Base-by-base conservation (phyloP, 1,140 invertebrate species). In the Leptopilina boulardi region DNA sequence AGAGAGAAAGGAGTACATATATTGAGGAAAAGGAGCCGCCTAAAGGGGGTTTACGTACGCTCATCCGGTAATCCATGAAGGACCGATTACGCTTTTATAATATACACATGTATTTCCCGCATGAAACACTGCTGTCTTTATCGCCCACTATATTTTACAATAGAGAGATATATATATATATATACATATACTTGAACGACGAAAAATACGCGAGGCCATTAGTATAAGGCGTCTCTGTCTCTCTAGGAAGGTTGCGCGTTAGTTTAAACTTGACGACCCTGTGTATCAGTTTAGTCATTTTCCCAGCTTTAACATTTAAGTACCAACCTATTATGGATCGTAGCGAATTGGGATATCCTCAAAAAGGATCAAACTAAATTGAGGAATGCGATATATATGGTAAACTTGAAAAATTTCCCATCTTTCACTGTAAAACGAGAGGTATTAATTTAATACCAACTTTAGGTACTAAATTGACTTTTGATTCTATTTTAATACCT, bases 71-170 rank as follows among this genome's bases (percentile, higher is more conserved):
- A 66, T 66, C 26, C 59, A 66, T 66, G 59, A 66, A 66, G 23
- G 59, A 30, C 59, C 59, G 59, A 66, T 66, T 66, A 66, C 13
- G 59, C 59, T 30, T 66, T 66, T 66, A 66, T 66, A 66, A 66
- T 66, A n/a, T n/a, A 66, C 59, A 66, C 23, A 66, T 66, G 59
- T 66, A 59, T 44, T 23, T 66, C 59, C 23, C 23, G 21, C 59
- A 66, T 66, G 59, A 66, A 66, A 66, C 59, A 66, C 21, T 66
- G 26, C 59, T 30, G 59, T 66, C 59, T 66, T 66, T 66, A 66
- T 66, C 59, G 59, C 59, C 59, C 59, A 66, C 59, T 66, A 66
- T 66, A 66, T 66, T 34, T 66, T 66, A 66, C 26, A 66, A 30
- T 66, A 26, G 59, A 66, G 59, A 66, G n/a, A n/a, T n/a, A n/a